Percentiles rank a stretch among this genome's conserved stretches.
Conservation (phyloP, 2,888 invertebrate species). For the Ligdia adustata region DNA sequence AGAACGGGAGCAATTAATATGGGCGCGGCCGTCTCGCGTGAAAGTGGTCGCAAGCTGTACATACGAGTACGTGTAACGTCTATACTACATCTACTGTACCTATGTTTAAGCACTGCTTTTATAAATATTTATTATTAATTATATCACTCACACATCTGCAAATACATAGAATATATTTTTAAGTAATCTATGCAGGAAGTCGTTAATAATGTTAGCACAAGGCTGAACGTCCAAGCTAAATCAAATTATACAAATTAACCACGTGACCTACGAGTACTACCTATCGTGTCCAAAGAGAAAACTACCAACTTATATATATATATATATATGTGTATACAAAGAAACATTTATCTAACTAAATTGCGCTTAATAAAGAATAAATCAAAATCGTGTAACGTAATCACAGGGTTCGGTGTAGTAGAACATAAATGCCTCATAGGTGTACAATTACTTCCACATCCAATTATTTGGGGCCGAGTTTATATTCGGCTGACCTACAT, state of each 20-base stretch:
- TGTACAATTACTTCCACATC: slow-evolving; percentile 68
- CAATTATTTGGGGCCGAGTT: slow-evolving; percentile 61
- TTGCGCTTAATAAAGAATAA: slow-evolving; percentile 70
- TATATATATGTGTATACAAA: slow-evolving; percentile 32
- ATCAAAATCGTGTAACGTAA: slow-evolving; percentile 64
- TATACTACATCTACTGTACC: slow-evolving; percentile 36
- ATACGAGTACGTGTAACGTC: slow-evolving; percentile 54
- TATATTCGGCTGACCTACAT: slow-evolving; percentile 70
- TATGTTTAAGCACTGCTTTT: slow-evolving; percentile 32
- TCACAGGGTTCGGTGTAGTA: slow-evolving; percentile 60
- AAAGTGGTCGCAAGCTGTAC: slow-evolving; percentile 71
- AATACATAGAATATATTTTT: slow-evolving; percentile 16
- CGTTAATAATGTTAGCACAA: slow-evolving; percentile 18
- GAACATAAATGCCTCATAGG: slow-evolving; percentile 66
- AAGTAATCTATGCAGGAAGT: slow-evolving; percentile 30
- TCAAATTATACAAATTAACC: slow-evolving; percentile 1
- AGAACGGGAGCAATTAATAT: slow-evolving; percentile 84
- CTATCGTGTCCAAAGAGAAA: slow-evolving; percentile 19
- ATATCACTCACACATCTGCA: slow-evolving; percentile 27
- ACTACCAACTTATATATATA: slow-evolving; percentile 19
- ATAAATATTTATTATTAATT: slow-evolving; percentile 33
- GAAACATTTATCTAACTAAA: slow-evolving; percentile 64
- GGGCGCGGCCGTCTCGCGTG: slow-evolving; percentile 78
- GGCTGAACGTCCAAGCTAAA: slow-evolving; percentile 2
- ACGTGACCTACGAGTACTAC: slow-evolving; percentile 9